phyloP scores from a whole-genome alignment of 1,140 invertebrate species.

The Aphelenchoides besseyi region DNA sequence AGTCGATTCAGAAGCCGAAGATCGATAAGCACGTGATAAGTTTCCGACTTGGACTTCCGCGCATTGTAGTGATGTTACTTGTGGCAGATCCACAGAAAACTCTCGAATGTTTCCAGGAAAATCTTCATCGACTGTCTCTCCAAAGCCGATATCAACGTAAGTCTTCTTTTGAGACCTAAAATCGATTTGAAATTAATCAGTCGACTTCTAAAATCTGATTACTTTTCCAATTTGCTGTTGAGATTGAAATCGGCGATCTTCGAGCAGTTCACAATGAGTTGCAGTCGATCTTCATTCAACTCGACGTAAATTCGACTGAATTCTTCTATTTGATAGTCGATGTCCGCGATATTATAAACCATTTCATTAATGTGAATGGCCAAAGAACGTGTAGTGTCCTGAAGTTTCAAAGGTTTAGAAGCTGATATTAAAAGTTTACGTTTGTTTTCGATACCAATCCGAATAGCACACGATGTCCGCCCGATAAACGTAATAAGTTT shows the following conservation, averaged over 20 bases:
- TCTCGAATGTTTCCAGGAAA: slow-evolving; percentile 14
- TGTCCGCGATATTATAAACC: background rate
- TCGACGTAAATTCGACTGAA: background rate
- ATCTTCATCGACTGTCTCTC: background rate
- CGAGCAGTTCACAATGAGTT: slow-evolving; percentile 7
- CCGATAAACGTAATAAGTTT: background rate
- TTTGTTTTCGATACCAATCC: background rate
- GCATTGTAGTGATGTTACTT: background rate
- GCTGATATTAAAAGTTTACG: background rate
- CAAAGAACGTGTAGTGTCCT: slow-evolving; percentile 3
- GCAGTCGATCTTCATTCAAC: background rate
- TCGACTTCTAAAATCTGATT: background rate
- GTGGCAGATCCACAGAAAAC: slow-evolving; percentile 6
- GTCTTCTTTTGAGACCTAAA: slow-evolving; percentile 12
- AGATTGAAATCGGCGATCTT: background rate
- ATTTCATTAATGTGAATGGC: background rate
- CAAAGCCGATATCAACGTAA: background rate
- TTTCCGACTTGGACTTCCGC: background rate
- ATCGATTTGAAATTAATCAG: background rate
- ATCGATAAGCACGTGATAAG: background rate
- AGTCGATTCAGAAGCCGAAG: background rate
- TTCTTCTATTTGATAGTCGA: background rate
- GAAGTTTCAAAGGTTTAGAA: background rate
- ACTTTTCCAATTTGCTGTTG: background rate
- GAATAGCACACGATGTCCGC: background rate